phyloP scores from a whole-genome alignment of 2,888 invertebrate genomes.

The Oasisia sp. region DNA sequence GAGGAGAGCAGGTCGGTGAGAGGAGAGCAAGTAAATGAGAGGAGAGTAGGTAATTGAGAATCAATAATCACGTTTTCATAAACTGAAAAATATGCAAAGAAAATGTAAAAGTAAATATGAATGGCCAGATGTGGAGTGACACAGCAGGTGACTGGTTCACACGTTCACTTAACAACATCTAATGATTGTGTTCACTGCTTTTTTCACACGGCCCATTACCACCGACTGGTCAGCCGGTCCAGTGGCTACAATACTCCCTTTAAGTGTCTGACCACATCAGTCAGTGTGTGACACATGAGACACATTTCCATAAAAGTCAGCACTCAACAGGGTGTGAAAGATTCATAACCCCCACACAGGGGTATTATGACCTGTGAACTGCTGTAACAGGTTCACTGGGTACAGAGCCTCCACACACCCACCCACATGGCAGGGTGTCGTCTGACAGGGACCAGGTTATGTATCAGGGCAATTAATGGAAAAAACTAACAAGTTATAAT shows the following conservation, averaged over 20 bases:
- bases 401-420: neutral
- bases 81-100: too few relatives aligned
- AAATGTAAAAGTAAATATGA: too few relatives aligned
- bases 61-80: too few relatives aligned
- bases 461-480: neutral
- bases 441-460: neutral
- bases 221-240: too few relatives aligned
- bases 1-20: too few relatives aligned
- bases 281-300: neutral
- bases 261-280: neutral
- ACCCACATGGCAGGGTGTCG: neutral
- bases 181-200: too few relatives aligned
- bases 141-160: too few relatives aligned
- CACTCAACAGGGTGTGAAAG: conserved; percentile 3
- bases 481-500: neutral
- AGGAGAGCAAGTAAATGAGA: too few relatives aligned
- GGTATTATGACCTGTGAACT: neutral
- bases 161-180: too few relatives aligned
- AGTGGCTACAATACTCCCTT: neutral
- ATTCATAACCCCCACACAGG: neutral
- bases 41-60: too few relatives aligned
- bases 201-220: too few relatives aligned
- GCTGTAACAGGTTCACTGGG: neutral
- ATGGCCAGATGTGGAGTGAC: too few relatives aligned
- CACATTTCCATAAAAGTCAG: neutral